Percentiles rank a stretch among this genome's conserved stretches.
These are phyloP conservation scores for Falcaria lacertinaria DNA, from an alignment of 2,888 invertebrate species.

Conservation along the genomic window DNA sequence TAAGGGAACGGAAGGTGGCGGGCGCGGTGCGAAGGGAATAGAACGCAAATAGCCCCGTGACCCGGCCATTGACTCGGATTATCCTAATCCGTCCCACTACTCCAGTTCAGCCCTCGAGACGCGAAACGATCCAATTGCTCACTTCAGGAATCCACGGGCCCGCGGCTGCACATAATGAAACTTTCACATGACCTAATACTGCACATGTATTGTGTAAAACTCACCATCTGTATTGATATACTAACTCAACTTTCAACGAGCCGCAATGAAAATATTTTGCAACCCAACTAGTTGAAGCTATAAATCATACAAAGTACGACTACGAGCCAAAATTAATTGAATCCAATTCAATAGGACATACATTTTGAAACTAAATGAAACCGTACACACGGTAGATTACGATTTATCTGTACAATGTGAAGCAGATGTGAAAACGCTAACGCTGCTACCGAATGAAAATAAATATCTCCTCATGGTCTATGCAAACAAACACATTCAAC, in stretches of 20 bases:
- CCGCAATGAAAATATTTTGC: neutral
- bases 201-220: conserved; percentile 24
- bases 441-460: conserved; percentile 55
- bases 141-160: conserved; percentile 16
- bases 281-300: neutral
- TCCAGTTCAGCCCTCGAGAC: conserved; percentile 62
- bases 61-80: conserved; percentile 79
- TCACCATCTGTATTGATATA: neutral
- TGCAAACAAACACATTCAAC: conserved; percentile 53
- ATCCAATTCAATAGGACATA: neutral
- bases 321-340: neutral
- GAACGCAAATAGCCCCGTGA: conserved; percentile 75
- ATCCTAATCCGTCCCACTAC: conserved; percentile 79
- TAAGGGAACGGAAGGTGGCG: conserved; percentile 55
- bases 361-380: conserved; percentile 4
- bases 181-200: conserved; percentile 55
- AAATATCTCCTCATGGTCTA: conserved; percentile 59
- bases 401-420: conserved; percentile 24
- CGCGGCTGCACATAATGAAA: conserved; percentile 32
- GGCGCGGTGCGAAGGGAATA: conserved; percentile 47
- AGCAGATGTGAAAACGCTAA: conserved; percentile 40
- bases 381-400: conserved; percentile 10
- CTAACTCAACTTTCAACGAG: neutral
- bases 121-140: conserved; percentile 34
- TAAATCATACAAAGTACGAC: conserved; percentile 2